A percentile compares a stretch with the other conserved stretches of the same genome.
phyloP scores from a whole-genome alignment of 1,140 invertebrate genomes.

The Pollicipes pollicipes region DNA sequence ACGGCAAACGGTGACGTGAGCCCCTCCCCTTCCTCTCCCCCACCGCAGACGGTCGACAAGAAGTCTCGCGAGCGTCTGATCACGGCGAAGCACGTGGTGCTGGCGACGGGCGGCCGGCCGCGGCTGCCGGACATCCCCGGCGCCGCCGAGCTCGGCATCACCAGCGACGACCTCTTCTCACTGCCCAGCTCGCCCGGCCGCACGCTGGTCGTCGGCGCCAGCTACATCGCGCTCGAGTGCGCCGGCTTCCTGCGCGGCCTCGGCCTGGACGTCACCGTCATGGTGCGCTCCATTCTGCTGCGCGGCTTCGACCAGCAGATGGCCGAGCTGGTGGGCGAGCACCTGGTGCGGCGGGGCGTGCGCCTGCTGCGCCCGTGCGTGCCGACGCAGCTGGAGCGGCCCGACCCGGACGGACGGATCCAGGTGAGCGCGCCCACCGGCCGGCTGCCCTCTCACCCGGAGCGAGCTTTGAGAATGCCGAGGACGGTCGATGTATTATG shows the following conservation, averaged over 20 bases:
- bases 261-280: slow-evolving; percentile 72
- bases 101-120: slow-evolving; percentile 84
- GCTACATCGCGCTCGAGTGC: too few relatives aligned
- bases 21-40: too few relatives aligned
- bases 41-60: slow-evolving; percentile 53
- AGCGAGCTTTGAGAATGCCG: too few relatives aligned
- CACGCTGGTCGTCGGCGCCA: too few relatives aligned
- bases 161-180: slow-evolving; percentile 93
- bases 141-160: slow-evolving; percentile 72
- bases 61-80: slow-evolving; percentile 53
- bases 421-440: too few relatives aligned
- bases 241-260: slow-evolving; percentile 82
- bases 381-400: slow-evolving; percentile 55
- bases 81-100: slow-evolving; percentile 64
- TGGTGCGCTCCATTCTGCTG: too few relatives aligned
- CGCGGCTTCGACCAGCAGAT: too few relatives aligned
- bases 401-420: too few relatives aligned
- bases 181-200: too few relatives aligned
- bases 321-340: slow-evolving; percentile 58
- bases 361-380: slow-evolving; percentile 63
- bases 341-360: slow-evolving; percentile 69
- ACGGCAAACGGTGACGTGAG: too few relatives aligned
- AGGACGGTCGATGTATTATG: too few relatives aligned
- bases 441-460: too few relatives aligned
- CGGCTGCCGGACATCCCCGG: slow-evolving; percentile 63